Evolutionary conservation across 2,797 vertebrate genomes (phyloP), one percentile per base, ranked within the genome.

Genomic region (Sus cebifrons): DNA sequence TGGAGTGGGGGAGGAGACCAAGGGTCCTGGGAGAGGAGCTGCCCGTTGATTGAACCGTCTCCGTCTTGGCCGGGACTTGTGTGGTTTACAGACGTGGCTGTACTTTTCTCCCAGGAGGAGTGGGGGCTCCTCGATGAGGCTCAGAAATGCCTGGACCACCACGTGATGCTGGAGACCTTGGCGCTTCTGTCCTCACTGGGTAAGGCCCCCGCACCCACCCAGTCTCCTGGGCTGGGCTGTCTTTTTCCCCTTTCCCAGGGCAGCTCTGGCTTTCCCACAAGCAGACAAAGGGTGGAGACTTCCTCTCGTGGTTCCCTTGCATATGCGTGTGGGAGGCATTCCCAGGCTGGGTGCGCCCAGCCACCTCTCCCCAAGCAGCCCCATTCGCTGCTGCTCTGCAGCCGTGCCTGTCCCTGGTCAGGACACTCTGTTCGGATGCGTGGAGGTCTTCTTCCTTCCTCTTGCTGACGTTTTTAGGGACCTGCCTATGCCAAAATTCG

Each of bases 101-200:
- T 93, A 6, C 75, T 14, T 29, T 86, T 95, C 86, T 96, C 93
- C 60, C 67, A 36, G 40, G 93, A 95, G 44, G 86, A 89, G 5
- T 89, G 74, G 81, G 62, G 40, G 3, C 81, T 95, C 49, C 96
- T 89, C 3, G 44, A 58, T 49, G 86, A 86, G 27, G 75, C 81
- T 49, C 81, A 95, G 90, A 89, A 86, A 64, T 2, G 27, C 14
- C 93, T 92, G 25, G 81, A 82, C 32, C 5, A 11, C 6, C 4
- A 29, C 9, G 86, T 90, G 73, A 74, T 90, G 81, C 54, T 89
- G 23, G 67, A 93, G 60, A 96, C 52, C 67, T 81, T 96, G 1
- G 15, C 36, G 5, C 74, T 86, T 67, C 12, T 74, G 58, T 65
- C 58, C 15, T 73, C 49, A 3, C n/a, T 75, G n/a, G 60, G 74